A percentile compares a stretch with the other conserved stretches of the same genome.
Evolutionary conservation across 1,140 invertebrate genomes (phyloP).

Genomic region (Drosophila fuyamai): DNA sequence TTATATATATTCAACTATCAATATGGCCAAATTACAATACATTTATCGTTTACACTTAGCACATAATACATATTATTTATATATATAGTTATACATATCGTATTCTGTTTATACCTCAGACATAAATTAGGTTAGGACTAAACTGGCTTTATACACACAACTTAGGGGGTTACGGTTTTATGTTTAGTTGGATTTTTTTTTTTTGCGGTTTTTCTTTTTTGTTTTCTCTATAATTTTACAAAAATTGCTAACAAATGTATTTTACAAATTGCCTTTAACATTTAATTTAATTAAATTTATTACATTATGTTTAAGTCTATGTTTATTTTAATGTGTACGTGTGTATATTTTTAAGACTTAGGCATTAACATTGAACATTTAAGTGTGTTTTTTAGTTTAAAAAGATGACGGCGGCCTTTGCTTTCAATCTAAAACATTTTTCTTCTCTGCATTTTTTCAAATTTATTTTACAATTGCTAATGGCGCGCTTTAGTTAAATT

Average conservation of each 20-base stretch:
- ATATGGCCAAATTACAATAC: slow-evolving; percentile 84
- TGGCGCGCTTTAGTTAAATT: slow-evolving; percentile 46
- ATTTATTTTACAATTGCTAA: slow-evolving; percentile 67
- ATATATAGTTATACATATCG: slow-evolving; percentile 46
- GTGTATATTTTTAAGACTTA: slow-evolving; percentile 70
- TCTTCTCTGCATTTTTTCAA: slow-evolving; percentile 29
- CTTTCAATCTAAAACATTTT: slow-evolving; percentile 26
- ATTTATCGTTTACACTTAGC: slow-evolving; percentile 77
- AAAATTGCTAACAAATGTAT: slow-evolving; percentile 69
- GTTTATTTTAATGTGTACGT: slow-evolving; percentile 25
- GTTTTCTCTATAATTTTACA: slow-evolving; percentile 54
- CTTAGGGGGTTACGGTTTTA: slow-evolving; percentile 55
- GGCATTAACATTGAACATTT: slow-evolving; percentile 75
- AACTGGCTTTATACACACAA: slow-evolving; percentile 70
- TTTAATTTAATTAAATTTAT: slow-evolving; percentile 74
- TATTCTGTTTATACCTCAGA: slow-evolving; percentile 61
- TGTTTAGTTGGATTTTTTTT: slow-evolving; percentile 27
- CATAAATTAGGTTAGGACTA: slow-evolving; percentile 78
- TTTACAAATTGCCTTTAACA: slow-evolving; percentile 80
- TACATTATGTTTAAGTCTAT: slow-evolving; percentile 45
- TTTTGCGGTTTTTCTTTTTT: slow-evolving; percentile 18
- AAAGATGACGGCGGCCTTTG: slow-evolving; percentile 59
- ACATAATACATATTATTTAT: slow-evolving; percentile 61
- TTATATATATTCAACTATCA: slow-evolving; percentile 84
- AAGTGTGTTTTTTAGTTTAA: slow-evolving; percentile 46